phyloP scores from a whole-genome alignment of 2,888 invertebrate genomes.

The Megalurothrips usitatus region DNA sequence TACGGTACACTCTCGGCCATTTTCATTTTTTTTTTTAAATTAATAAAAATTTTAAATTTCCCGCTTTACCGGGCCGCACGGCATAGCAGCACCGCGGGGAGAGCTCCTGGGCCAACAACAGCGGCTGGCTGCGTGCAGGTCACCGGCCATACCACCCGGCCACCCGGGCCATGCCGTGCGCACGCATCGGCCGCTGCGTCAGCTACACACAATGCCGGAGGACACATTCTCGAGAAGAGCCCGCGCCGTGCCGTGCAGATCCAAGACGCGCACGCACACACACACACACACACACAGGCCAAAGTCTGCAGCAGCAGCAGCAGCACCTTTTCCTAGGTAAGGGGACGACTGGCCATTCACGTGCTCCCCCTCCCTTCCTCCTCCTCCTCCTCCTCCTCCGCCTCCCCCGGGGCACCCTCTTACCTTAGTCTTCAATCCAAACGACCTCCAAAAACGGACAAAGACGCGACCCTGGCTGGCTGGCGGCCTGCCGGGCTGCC shows the following conservation, averaged over 20 bases:
- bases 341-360: conserved; percentile 11
- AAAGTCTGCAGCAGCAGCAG: background rate
- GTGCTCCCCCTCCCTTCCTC: too few relatives aligned
- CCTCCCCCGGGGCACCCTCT: too few relatives aligned
- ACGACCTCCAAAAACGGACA: conserved; percentile 17
- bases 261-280: conserved; percentile 31
- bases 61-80: too few relatives aligned
- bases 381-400: too few relatives aligned
- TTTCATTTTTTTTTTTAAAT: too few relatives aligned
- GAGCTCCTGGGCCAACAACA: too few relatives aligned
- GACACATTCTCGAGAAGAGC: conserved; percentile 7
- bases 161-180: too few relatives aligned
- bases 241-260: background rate
- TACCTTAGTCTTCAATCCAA: background rate
- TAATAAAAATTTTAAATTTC: too few relatives aligned
- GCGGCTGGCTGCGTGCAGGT: too few relatives aligned
- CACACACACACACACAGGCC: conserved; percentile 30
- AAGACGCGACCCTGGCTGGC: conserved; percentile 7
- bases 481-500: too few relatives aligned
- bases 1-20: background rate
- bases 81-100: too few relatives aligned
- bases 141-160: too few relatives aligned
- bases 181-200: conserved; percentile 26
- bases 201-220: conserved; percentile 34
- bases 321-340: background rate